These are phyloP conservation scores for Alectura lathami DNA, from an alignment of 2,113 vertebrate species.

Conservation along the genomic window DNA sequence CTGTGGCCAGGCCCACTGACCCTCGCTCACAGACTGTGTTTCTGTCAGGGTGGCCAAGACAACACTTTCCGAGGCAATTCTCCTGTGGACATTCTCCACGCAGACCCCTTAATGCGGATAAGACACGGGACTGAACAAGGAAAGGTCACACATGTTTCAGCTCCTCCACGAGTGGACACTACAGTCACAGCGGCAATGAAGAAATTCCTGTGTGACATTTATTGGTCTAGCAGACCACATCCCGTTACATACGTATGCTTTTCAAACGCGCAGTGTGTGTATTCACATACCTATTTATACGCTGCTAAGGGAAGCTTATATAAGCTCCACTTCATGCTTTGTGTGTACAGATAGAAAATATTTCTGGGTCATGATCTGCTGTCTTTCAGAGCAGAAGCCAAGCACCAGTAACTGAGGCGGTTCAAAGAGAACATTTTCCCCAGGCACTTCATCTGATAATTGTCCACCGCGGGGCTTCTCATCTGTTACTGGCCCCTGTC, in stretches of 20 bases:
- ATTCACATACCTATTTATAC: neutral
- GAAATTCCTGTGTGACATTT: neutral
- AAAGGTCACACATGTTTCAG: fast-evolving
- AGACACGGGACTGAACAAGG: neutral
- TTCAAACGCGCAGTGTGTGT: fast-evolving
- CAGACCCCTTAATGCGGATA: fast-evolving
- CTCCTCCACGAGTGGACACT: fast-evolving
- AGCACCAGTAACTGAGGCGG: neutral
- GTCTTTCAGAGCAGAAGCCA: neutral
- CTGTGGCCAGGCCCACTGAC: neutral
- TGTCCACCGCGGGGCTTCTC: constrained; percentile 7
- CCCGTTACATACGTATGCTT: fast-evolving
- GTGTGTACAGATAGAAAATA: neutral
- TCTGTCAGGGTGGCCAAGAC: neutral
- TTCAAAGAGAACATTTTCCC: constrained; percentile 43
- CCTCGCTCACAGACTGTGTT: neutral
- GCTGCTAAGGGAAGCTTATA: neutral
- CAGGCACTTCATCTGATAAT: constrained; percentile 20
- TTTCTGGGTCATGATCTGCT: constrained; percentile 44
- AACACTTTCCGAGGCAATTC: neutral
- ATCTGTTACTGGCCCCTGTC: neutral
- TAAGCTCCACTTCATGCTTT: neutral
- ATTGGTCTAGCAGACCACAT: neutral
- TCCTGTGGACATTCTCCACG: neutral
- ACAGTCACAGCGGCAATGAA: neutral